Evolutionary conservation across 2,888 invertebrate species (phyloP), one percentile per base, ranked within the genome.

Genomic region (Unio delphinus): DNA sequence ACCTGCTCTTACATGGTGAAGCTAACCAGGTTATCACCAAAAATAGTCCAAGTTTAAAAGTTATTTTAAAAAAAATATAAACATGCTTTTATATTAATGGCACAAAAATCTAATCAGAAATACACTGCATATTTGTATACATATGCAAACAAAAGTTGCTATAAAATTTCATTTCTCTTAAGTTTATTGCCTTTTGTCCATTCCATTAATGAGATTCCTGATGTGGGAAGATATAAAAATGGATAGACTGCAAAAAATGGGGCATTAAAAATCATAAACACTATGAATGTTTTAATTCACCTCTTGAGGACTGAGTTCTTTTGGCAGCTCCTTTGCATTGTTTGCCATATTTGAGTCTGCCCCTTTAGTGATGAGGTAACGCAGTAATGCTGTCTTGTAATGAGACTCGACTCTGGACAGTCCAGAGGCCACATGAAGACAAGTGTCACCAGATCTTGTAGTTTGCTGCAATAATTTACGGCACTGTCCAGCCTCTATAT

Each of bases 351-450:
- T 75, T 34, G 76, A 77, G 61, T 81, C 78, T n/a, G 81, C 81
- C 11, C 81, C 81, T 30, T 73, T 67, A 59, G 69, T 79, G 15
- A 81, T 75, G 17, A 81, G 69, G 34, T 75, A 65, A 30, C 81
- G 71, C 26, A 81, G 61, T 6, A 81, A 65, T 28, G 65, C 67
- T 55, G 69, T 70, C 63, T 80, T 80, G 63, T 76, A 67, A 18
- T 69, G 34, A 3, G 74, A 70, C n/a, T n/a, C 59, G n/a, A 76
- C 61, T 5, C 74, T 71, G 28, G 76, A 70, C 55, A 78, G 68
- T 7, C 81, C 81, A 5, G 81, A 80, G 15, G 81, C 80, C n/a
- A 81, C 75, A 45, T 81, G 81, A 45, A 81, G 70, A 15, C 78
- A 76, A 3, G 81, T 79, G 68, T 81, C 81, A 45, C 81, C 81